Conservation (phyloP, 2,888 invertebrate species). For the Andrena hattorfiana region DNA sequence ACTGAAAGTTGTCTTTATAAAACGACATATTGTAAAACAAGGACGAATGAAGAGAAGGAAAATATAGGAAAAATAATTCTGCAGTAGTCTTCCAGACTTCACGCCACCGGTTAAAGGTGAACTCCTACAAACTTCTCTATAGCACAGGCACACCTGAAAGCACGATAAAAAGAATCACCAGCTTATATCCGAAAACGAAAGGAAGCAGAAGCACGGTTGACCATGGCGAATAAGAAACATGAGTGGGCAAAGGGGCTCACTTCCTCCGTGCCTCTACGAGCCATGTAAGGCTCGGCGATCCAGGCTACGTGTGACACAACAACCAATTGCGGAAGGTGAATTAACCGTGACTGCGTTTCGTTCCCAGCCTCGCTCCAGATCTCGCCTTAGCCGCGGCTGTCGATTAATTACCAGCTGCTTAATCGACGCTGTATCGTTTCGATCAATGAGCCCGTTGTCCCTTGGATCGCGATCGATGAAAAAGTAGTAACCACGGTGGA, state of each 20-base stretch:
- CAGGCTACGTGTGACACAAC: slow-evolving; percentile 48
- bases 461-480: neutral
- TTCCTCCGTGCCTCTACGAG: slow-evolving; percentile 12
- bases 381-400: slow-evolving; percentile 13
- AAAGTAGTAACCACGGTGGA: neutral
- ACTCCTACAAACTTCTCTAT: no score
- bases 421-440: slow-evolving; percentile 7
- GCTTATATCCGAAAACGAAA: neutral
- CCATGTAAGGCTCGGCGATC: slow-evolving; percentile 38
- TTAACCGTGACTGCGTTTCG: slow-evolving; percentile 55
- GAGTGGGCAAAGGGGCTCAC: slow-evolving; percentile 8
- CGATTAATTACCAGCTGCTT: slow-evolving; percentile 19
- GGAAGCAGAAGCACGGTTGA: neutral
- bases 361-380: slow-evolving; percentile 37
- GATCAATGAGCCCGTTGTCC: slow-evolving; percentile 14
- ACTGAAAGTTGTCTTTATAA: no score
- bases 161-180: no score
- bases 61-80: no score
- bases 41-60: no score
- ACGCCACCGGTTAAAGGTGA: no score
- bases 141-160: no score
- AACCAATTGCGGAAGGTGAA: slow-evolving; percentile 56
- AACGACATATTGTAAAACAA: no score
- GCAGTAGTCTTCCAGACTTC: no score
- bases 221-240: slow-evolving; percentile 1